Conservation (phyloP, 2,113 vertebrate genomes). For the Clupea harengus region DNA sequence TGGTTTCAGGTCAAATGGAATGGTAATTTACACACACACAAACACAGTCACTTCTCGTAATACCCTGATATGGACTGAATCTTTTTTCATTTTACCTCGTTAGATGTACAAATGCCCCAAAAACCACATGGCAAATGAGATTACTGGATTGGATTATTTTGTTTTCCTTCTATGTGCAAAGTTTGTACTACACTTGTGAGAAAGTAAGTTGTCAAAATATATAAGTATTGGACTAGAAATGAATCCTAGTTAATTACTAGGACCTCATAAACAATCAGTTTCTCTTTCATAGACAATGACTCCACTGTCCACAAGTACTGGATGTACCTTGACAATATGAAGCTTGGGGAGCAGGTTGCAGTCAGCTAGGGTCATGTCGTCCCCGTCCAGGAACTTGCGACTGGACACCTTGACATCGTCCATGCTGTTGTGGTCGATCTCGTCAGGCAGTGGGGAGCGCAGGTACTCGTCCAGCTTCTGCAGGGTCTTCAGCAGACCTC, state of each 20-base stretch:
- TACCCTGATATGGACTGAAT: too few relatives aligned
- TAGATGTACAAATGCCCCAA: too few relatives aligned
- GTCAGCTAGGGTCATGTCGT: slow-evolving; percentile 94
- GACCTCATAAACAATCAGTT: neutral
- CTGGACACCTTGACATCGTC: slow-evolving; percentile 84
- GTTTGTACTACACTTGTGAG: too few relatives aligned
- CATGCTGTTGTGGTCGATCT: slow-evolving; percentile 96
- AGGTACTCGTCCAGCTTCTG: slow-evolving; percentile 97
- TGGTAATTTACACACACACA: neutral
- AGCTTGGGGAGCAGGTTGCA: slow-evolving; percentile 97
- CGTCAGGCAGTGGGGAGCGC: slow-evolving; percentile 86
- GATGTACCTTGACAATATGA: slow-evolving; percentile 90
- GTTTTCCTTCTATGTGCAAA: too few relatives aligned
- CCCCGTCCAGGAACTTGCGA: slow-evolving; percentile 91
- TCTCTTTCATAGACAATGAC: neutral
- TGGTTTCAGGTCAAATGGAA: neutral
- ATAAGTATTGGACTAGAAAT: too few relatives aligned
- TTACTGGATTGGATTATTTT: too few relatives aligned
- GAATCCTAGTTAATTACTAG: neutral
- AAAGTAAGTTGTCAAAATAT: too few relatives aligned
- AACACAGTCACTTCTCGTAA: neutral
- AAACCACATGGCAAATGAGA: too few relatives aligned
- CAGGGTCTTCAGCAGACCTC: slow-evolving; percentile 89
- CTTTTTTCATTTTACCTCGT: too few relatives aligned
- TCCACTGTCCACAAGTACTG: neutral